phyloP scores from a whole-genome alignment of 2,888 invertebrate species.

The Pollenia angustigena region DNA sequence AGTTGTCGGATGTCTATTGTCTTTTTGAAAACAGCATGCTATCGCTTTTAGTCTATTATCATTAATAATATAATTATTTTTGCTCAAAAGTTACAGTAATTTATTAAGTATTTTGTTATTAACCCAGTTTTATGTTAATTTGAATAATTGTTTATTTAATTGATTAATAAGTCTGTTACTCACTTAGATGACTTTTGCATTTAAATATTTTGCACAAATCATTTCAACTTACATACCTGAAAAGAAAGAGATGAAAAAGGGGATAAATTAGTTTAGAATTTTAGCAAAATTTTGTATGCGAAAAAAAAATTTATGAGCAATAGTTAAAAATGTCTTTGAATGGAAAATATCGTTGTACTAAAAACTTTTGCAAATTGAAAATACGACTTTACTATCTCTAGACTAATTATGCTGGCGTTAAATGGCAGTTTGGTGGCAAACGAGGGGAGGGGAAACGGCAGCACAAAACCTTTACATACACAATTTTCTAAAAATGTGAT shows the following conservation, averaged over 20 bases:
- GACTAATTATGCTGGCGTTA: too few species aligned
- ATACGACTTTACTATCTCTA: too few species aligned
- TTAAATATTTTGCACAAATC: not conserved
- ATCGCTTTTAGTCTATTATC: not conserved
- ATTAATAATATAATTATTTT: not conserved
- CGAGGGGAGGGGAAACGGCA: too few species aligned
- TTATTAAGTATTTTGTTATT: not conserved
- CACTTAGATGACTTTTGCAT: not conserved
- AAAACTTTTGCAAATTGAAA: too few species aligned
- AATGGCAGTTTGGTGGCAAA: too few species aligned
- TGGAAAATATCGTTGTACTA: too few species aligned
- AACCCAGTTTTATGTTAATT: conserved; percentile 35
- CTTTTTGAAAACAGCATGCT: not conserved
- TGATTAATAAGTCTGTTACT: conserved; percentile 17
- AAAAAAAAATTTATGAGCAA: not conserved
- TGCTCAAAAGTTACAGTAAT: not conserved
- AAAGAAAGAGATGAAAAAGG: conserved; percentile 14
- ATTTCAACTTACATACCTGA: conserved; percentile 32
- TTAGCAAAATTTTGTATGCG: not conserved
- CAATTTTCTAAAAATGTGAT: too few species aligned
- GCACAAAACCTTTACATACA: too few species aligned
- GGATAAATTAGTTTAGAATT: not conserved
- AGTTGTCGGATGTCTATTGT: conserved; percentile 40
- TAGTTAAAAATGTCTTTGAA: too few species aligned
- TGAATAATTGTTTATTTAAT: conserved; percentile 23